Evolutionary conservation across 2,113 vertebrate genomes (phyloP), one percentile per base, ranked within the genome.

Genomic region (Misgurnus mizolepis): DNA sequence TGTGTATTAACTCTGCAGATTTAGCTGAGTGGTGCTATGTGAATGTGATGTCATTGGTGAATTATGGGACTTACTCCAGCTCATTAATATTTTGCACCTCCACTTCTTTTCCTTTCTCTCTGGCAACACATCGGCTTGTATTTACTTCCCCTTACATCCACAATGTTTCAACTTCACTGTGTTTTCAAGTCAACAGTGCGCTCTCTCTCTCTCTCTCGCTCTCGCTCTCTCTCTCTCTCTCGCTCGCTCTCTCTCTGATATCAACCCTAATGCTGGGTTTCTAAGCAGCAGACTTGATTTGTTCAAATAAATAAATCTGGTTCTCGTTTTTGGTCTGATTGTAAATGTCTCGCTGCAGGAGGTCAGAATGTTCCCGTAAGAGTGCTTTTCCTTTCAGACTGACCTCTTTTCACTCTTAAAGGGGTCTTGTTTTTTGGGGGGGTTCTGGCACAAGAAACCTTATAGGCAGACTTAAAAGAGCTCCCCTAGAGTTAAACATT

Each of bases 131-230:
- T 76, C 82, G 78, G 82, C 65, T 74, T 4, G 12, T 47, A 49
- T 74, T 58, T 58, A 4, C 64, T 67, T 67, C 45, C 49, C 5
- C 82, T 87, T 86, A 80, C 72, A 68, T 83, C 73, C 78, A 61
- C 12, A 27, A 80, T 83, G 58, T 84, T 85, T 86, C 34, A 5
- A 67, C 12, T 55, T 39, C 49, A 43, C 39, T 78, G 49, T 88
- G 56, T 73, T 80, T 14, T 65, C 34, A 66, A 73, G 61, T 56
- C 61, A 55, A 43, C 50, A 55, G 34, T 18, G 39, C 65, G 61
- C 45, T 39, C 66, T 64, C 12, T n/a, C 41, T 14, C 22, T 40
- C 6, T 17, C 45, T 56, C 53, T 34, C 27, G 1, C 27, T 34
- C 10, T n/a, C 18, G 7, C 7, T 64, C 39, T 67, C 39, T 27